Conservation (phyloP, 2,113 vertebrate species). For the Romanogobio albipinnatus region DNA sequence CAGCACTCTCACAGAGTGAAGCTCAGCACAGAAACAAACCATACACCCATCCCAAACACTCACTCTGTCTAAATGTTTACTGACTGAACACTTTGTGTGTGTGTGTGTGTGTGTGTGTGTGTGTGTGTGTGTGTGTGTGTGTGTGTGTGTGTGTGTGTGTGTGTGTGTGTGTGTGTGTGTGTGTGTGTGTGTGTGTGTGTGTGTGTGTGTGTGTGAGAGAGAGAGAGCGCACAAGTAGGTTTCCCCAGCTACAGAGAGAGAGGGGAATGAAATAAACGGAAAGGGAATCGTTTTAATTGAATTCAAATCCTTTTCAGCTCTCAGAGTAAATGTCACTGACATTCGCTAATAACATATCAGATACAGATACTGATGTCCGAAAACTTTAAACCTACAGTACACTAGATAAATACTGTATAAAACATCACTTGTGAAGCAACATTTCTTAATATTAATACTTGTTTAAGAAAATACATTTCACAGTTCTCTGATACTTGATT, state of each 20-base stretch:
- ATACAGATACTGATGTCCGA: neutral
- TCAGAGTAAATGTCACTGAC: slow-evolving; percentile 19
- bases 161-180: neutral
- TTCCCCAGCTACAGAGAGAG: slow-evolving; percentile 25
- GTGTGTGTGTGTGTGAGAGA: slow-evolving; percentile 20
- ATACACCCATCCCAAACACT: slow-evolving; percentile 18
- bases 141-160: neutral
- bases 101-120: slow-evolving; percentile 17
- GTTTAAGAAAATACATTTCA: no score
- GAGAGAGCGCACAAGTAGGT: slow-evolving; percentile 55
- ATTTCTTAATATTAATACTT: no score
- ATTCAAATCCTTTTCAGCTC: slow-evolving; percentile 12
- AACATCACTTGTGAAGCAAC: no score
- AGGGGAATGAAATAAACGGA: neutral
- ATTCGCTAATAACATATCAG: neutral
- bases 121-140: neutral
- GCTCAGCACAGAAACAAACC: slow-evolving; percentile 29
- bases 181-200: no score
- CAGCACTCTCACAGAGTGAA: slow-evolving; percentile 14
- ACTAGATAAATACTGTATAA: neutral
- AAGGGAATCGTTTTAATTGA: slow-evolving; percentile 6
- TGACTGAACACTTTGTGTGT: slow-evolving; percentile 48
- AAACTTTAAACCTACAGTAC: neutral
- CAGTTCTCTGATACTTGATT: neutral
- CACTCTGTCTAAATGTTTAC: slow-evolving; percentile 64